phyloP scores from a whole-genome alignment of 2,888 invertebrate genomes.

The Pseudococcus longispinus region DNA sequence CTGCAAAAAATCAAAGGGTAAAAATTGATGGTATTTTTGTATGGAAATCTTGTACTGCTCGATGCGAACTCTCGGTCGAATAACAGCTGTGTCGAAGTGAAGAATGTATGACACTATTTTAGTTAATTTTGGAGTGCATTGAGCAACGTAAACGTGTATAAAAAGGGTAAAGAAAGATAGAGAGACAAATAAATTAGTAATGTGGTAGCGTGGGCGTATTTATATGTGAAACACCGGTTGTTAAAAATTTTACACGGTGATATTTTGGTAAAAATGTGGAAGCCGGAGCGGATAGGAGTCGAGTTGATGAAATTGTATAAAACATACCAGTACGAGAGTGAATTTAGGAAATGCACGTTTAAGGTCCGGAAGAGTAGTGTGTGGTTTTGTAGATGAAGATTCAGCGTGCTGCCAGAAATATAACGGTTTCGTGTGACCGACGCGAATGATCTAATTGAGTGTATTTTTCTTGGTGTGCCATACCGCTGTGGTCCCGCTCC shows the following conservation, averaged over 20 bases:
- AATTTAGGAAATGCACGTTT: constrained; percentile 22
- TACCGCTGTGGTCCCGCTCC: not conserved
- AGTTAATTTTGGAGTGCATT: not conserved
- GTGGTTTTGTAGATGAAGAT: not conserved
- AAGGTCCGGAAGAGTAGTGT: constrained; percentile 25
- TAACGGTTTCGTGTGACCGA: constrained; percentile 36
- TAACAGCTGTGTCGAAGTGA: not conserved
- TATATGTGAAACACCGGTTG: constrained; percentile 41
- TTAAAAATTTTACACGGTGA: constrained; percentile 44
- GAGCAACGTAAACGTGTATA: not conserved
- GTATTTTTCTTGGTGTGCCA: not conserved
- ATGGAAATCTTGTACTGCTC: not conserved
- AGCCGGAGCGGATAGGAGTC: not conserved
- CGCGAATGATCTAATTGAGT: constrained; percentile 40
- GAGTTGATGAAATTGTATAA: constrained; percentile 19
- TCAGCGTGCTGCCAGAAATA: constrained; percentile 25
- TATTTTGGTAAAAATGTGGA: constrained; percentile 29
- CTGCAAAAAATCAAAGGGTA: too few species aligned
- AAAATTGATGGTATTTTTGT: too few species aligned
- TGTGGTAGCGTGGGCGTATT: constrained; percentile 14
- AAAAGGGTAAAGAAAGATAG: not conserved
- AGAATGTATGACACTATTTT: not conserved
- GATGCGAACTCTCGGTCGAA: not conserved
- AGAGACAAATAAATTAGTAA: constrained; percentile 3
- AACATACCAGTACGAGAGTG: not conserved